A percentile compares a stretch with the other conserved stretches of the same genome.
Evolutionary conservation across 2,888 invertebrate species (phyloP).

Genomic region (Noctua comes): DNA sequence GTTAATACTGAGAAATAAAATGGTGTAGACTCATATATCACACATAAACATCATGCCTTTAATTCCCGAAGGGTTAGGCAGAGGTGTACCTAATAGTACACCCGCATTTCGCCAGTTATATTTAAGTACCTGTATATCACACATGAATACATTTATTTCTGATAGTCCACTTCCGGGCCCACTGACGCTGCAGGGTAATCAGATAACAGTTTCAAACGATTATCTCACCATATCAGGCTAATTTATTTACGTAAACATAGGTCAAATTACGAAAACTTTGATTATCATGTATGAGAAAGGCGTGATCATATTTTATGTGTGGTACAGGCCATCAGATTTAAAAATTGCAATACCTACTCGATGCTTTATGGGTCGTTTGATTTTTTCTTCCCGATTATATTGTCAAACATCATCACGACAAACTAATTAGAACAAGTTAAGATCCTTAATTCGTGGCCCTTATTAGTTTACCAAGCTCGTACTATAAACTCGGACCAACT

Average conservation of each 20-base stretch:
- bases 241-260: not conserved
- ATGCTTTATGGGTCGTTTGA: not conserved
- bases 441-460: not conserved
- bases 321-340: not conserved
- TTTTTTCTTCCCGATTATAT: not conserved
- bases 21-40: not conserved
- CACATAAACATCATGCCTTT: too few relatives aligned
- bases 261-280: not conserved
- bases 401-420: not conserved
- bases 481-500: not conserved
- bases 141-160: not conserved
- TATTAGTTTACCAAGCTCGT: not conserved
- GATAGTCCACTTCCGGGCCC: not conserved
- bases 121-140: not conserved
- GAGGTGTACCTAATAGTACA: too few relatives aligned
- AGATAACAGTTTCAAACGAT: not conserved
- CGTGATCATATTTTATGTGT: too few relatives aligned
- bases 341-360: not conserved
- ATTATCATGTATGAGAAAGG: not conserved
- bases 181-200: not conserved
- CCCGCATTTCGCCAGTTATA: too few relatives aligned
- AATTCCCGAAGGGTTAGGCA: too few relatives aligned
- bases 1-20: not conserved
- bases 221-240: not conserved
- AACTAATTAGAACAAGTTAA: not conserved